A percentile compares a stretch with the other conserved stretches of the same genome.
Evolutionary conservation across 2,888 invertebrate species (phyloP).

Genomic region (Parochlus steinenii): DNA sequence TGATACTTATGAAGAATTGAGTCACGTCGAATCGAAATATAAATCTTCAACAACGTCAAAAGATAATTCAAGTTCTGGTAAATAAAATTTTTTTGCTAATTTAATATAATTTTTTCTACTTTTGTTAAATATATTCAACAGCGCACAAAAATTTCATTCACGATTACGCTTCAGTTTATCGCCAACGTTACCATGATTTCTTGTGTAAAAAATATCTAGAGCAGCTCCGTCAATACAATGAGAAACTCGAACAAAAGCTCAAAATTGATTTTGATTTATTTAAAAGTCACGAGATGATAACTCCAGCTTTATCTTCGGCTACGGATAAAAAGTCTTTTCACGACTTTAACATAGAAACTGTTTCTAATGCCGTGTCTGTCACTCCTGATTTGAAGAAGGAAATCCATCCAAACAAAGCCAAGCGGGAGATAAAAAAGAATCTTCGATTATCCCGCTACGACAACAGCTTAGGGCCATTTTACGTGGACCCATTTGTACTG

Average conservation of each 20-base stretch:
- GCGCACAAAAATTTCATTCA: background rate
- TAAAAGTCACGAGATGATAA: background rate
- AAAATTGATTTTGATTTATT: too few relatives aligned
- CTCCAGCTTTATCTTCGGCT: background rate
- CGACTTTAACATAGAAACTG: slow-evolving; percentile 5
- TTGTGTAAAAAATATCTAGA: slow-evolving; percentile 3
- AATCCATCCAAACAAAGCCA: slow-evolving; percentile 1
- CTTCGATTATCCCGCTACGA: slow-evolving; percentile 7
- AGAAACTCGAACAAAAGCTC: slow-evolving; percentile 2
- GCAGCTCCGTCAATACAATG: slow-evolving; percentile 6
- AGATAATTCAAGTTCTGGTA: too few relatives aligned
- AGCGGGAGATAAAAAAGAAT: slow-evolving; percentile 4
- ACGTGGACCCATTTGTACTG: slow-evolving; percentile 13
- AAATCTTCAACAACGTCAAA: background rate
- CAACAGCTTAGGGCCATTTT: slow-evolving; percentile 13
- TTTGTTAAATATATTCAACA: background rate
- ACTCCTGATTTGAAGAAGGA: slow-evolving; percentile 8
- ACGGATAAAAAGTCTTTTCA: slow-evolving; percentile 9
- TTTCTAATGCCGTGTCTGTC: slow-evolving; percentile 1
- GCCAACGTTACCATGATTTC: slow-evolving; percentile 9
- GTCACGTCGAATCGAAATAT: background rate
- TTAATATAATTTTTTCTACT: slow-evolving; percentile 1
- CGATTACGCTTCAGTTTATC: background rate
- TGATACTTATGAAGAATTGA: background rate
- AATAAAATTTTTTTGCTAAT: background rate